Evolutionary conservation across 2,888 invertebrate species (phyloP), one percentile per base, ranked within the genome.

Genomic region (Platycheirus albimanus): DNA sequence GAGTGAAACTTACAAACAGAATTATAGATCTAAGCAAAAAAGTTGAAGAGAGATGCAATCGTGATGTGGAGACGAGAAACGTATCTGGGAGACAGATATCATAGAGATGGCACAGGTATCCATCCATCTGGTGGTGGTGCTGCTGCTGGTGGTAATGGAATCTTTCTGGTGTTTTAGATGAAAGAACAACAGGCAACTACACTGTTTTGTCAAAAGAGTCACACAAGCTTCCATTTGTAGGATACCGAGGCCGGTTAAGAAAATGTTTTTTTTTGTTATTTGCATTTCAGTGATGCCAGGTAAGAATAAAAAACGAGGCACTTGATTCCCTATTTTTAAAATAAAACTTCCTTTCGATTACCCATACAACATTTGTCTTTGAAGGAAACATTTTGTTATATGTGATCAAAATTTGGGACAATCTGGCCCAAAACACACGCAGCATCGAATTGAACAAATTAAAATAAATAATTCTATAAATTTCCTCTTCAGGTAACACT

Each of bases 151-250:
- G n/a, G 6, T n/a, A n/a, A n/a, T 52, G 64, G 47, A 49, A 64
- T 71, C 56, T 36, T 63, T 71, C 61, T 63, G 52, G 17, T 64
- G 11, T 45, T 17, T 30, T 38, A 15, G 45, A 33, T 41, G 51
- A 52, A 33, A 52, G 71, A 71, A 47, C 72, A 64, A 47, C 71
- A 64, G 36, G 54, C 30, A 71, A 51, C 70, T 63, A 49, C 45
- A 51, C 43, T 66, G 70, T 77, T 70, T 70, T 77, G 76, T 77
- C 76, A 77, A 49, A 49, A 43, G 67, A 75, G 67, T 13, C 15
- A 61, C 43, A 61, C 58, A 61, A 52, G 58, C 45, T 69, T 47
- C 47, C 52, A 66, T 64, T 64, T 72, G 72, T 64, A 64, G 63
- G 69, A 28, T 63, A 7, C 2, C 7, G 8, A 77, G 61, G 70